Evolutionary conservation across 2,888 invertebrate species (phyloP).

Genomic region (Sepiola atlantica): DNA sequence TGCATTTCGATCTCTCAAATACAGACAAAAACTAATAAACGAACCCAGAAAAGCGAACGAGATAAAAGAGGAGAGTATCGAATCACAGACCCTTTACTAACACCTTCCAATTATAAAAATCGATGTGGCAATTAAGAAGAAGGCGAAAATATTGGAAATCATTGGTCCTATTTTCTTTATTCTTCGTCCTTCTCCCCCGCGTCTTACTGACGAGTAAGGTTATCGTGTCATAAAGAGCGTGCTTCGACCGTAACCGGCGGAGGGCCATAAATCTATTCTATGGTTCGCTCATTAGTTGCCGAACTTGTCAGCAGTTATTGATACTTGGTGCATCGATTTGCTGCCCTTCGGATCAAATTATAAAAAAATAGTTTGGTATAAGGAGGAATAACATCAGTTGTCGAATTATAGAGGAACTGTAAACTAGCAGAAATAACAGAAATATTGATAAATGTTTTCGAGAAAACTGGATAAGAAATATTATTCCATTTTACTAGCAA

Average conservation of each 20-base stretch:
- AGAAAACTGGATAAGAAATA: not conserved
- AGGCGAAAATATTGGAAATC: not conserved
- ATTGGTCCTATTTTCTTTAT: not conserved
- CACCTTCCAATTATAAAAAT: not conserved
- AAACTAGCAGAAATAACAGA: not conserved
- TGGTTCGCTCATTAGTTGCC: not conserved
- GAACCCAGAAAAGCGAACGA: no score
- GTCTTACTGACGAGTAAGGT: not conserved
- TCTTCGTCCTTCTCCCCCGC: not conserved
- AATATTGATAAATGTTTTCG: not conserved
- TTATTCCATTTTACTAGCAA: not conserved
- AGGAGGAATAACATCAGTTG: not conserved
- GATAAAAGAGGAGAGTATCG: no score
- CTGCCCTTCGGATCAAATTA: not conserved
- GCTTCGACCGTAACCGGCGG: not conserved
- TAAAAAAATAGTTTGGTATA: not conserved
- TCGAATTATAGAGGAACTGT: not conserved
- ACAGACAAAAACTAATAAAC: not conserved
- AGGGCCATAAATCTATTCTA: not conserved
- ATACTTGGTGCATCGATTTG: not conserved
- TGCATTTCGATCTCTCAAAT: not conserved
- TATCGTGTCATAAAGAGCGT: not conserved
- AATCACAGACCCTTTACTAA: not conserved
- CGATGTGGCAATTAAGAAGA: slow-evolving; percentile 8
- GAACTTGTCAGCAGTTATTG: not conserved